These are phyloP conservation scores for Triops cancriformis DNA, from an alignment of 1,140 invertebrate species.

Conservation along the genomic window DNA sequence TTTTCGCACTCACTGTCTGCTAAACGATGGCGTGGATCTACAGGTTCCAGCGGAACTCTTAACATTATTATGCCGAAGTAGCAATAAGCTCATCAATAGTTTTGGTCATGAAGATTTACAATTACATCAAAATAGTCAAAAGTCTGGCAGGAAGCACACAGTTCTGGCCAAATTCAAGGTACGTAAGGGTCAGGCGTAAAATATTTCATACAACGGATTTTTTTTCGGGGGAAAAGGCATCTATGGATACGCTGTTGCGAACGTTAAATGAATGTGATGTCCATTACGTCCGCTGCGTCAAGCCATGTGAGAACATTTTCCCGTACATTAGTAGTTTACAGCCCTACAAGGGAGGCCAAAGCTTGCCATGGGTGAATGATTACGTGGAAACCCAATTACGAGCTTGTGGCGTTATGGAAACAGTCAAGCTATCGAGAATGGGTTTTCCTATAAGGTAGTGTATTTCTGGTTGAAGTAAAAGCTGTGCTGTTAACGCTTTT, in stretches of 20 bases:
- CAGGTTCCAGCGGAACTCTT: conserved; percentile 26
- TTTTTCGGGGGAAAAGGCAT: conserved; percentile 19
- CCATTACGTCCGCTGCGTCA: conserved; percentile 27
- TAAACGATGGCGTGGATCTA: too few relatives aligned
- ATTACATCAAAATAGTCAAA: conserved; percentile 15
- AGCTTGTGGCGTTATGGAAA: conserved; percentile 28
- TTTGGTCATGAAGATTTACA: conserved; percentile 13
- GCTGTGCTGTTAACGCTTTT: background rate
- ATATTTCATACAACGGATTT: conserved; percentile 7
- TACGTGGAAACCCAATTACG: conserved; percentile 25
- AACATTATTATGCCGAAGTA: conserved; percentile 20
- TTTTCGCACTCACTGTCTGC: background rate
- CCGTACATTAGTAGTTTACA: background rate
- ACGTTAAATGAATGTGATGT: conserved; percentile 27
- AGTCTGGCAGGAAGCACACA: conserved; percentile 25
- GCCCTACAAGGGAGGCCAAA: background rate
- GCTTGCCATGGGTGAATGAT: conserved; percentile 19
- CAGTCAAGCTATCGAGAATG: conserved; percentile 22
- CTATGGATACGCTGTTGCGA: conserved; percentile 23
- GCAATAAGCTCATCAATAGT: background rate
- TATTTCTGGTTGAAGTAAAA: background rate
- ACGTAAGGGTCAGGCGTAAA: background rate
- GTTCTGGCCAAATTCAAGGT: conserved; percentile 29
- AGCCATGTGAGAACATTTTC: conserved; percentile 17
- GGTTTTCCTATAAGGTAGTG: conserved; percentile 27